Conservation (phyloP, 2,797 vertebrate genomes). For the Onychomys arenicola region DNA sequence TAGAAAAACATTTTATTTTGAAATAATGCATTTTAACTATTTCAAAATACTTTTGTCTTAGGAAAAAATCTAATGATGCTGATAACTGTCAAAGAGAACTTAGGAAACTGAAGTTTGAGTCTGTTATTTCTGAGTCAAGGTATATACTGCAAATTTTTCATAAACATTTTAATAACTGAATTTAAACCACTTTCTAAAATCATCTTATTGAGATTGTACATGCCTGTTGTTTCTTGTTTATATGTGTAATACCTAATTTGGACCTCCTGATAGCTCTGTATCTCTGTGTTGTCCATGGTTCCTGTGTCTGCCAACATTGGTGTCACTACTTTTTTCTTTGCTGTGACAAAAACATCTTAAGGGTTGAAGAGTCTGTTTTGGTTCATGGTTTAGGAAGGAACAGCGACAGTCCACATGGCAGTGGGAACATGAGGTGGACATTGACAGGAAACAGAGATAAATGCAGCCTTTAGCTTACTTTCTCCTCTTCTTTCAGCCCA, state of each 20-base stretch:
- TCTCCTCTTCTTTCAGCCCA: background rate
- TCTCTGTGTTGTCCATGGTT: background rate
- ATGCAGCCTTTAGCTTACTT: no score
- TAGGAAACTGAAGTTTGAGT: conserved; percentile 87
- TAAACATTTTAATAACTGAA: conserved; percentile 49
- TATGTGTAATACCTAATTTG: background rate
- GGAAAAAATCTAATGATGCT: conserved; percentile 88
- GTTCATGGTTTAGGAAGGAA: background rate
- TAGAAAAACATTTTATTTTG: conserved; percentile 38
- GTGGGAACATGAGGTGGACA: background rate
- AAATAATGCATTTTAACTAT: conserved; percentile 54
- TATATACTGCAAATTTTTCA: conserved; percentile 71
- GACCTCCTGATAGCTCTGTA: background rate
- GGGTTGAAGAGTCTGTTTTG: background rate
- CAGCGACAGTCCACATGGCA: no score
- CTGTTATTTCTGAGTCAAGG: conserved; percentile 86
- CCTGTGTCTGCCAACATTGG: background rate
- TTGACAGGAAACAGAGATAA: background rate
- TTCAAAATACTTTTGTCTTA: conserved; percentile 75
- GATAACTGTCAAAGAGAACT: conserved; percentile 86
- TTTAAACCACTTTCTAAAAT: conserved; percentile 46
- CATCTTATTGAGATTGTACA: conserved; percentile 15
- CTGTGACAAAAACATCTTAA: background rate
- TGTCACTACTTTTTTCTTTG: background rate
- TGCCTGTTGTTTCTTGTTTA: conserved; percentile 26